These are phyloP conservation scores for Zaprionus africanus DNA, from an alignment of 1,140 invertebrate species.

Conservation along the genomic window DNA sequence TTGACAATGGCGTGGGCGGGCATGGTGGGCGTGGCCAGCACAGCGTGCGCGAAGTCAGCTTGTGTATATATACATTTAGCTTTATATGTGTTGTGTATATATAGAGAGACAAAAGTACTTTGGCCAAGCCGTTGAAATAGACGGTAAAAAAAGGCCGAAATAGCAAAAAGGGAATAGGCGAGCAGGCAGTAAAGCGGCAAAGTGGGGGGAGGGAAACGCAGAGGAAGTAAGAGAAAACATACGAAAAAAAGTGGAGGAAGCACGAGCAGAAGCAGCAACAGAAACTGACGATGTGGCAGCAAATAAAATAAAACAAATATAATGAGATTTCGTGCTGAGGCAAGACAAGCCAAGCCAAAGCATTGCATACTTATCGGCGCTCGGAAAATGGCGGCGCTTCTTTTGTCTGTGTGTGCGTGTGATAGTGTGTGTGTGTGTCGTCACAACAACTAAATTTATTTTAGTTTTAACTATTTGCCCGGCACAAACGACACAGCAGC, in stretches of 20 bases:
- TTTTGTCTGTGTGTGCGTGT: conserved; percentile 50
- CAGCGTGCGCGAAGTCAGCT: background rate
- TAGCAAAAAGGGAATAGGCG: conserved; percentile 22
- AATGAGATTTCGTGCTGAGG: conserved; percentile 76
- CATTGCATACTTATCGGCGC: conserved; percentile 79
- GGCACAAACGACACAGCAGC: conserved; percentile 58
- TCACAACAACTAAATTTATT: conserved; percentile 79
- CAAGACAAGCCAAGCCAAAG: conserved; percentile 42
- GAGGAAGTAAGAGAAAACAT: conserved; percentile 30
- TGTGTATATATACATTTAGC: background rate
- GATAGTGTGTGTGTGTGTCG: conserved; percentile 22
- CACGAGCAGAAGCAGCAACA: conserved; percentile 46
- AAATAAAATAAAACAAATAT: conserved; percentile 83
- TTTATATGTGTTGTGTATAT: background rate
- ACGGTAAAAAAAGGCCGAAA: conserved; percentile 25
- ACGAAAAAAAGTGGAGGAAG: conserved; percentile 44
- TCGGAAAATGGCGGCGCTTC: conserved; percentile 67
- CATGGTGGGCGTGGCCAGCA: background rate
- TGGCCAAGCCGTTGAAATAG: conserved; percentile 44
- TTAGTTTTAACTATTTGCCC: conserved; percentile 81
- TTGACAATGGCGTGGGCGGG: conserved; percentile 61
- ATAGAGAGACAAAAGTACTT: conserved; percentile 53
- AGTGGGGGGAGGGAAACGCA: background rate
- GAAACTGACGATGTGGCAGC: conserved; percentile 69
- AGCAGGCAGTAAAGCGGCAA: background rate